Evolutionary conservation across 2,113 vertebrate genomes (phyloP), one percentile per base, ranked within the genome.

Genomic region (Gambusia holbrooki): DNA sequence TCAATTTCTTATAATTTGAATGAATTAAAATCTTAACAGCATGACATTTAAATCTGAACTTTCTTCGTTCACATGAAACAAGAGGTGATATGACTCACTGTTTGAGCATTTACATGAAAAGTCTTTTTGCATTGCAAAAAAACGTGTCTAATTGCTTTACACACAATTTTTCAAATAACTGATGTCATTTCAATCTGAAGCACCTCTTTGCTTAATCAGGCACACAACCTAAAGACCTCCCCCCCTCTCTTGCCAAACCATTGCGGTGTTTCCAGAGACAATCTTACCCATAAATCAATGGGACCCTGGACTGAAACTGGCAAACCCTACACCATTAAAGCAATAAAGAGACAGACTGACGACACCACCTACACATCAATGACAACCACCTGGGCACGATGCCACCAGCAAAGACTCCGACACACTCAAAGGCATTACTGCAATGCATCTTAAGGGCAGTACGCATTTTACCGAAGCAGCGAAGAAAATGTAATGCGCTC

Each of bases 251-350:
- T 84, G 84, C 79, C 85, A 89, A 89, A 85, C 83, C 74, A 67
- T 71, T 78, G 82, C 86, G 77, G 74, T 70, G 86, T 81, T 84
- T 78, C 76, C 79, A 77, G 73, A 90, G 85, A 86, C 76, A 76
- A 84, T 88, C 82, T 69, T 82, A 67, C 73, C 83, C 87, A 86
- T 91, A 92, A 92, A 92, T 92, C 88, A 89, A 69, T 74, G 76
- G 37, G 45, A 58, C 28, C 69, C 79, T 65, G 74, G 72, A 88
- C 83, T 79, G 74, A 74, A 72, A 76, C 81, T 90, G 84, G 89
- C 90, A 90, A 90, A 88, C 62, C 76, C 63, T 68, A 65, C 79
- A 78, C 85, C 85, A 86, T 90, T 89, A 85, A 80, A 82, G 84
- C 84, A 82, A 89, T 88, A 87, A 91, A 87, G 89, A 85, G 66